These are phyloP conservation scores for Stenopsyche tienmushanensis DNA, from an alignment of 1,140 invertebrate species.

Conservation along the genomic window DNA sequence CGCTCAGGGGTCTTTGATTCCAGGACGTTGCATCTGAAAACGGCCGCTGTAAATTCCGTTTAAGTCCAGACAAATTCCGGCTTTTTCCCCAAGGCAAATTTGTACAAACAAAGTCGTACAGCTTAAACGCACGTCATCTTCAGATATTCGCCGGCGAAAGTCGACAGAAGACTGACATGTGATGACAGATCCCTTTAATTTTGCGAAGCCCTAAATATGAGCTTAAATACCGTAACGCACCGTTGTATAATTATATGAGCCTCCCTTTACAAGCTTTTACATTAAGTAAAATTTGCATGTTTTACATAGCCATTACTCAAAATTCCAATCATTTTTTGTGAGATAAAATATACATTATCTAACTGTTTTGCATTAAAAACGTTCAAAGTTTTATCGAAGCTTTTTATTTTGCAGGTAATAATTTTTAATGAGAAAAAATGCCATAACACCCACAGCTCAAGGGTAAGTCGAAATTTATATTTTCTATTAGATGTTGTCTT, in stretches of 20 bases:
- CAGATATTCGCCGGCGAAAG: conserved; percentile 13
- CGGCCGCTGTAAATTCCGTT: too few relatives aligned
- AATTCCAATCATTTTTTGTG: neutral
- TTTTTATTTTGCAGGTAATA: too few relatives aligned
- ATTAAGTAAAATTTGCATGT: neutral
- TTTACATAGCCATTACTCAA: neutral
- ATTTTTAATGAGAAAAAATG: too few relatives aligned
- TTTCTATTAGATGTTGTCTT: too few relatives aligned
- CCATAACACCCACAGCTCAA: too few relatives aligned
- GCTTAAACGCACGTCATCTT: conserved; percentile 12
- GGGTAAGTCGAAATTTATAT: too few relatives aligned
- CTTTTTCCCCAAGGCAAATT: too few relatives aligned
- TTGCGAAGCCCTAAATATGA: neutral
- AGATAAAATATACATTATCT: neutral
- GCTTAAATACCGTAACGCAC: neutral
- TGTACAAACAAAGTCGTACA: neutral
- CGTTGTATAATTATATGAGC: too few relatives aligned
- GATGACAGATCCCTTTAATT: conserved; percentile 10
- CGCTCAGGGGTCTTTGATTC: neutral
- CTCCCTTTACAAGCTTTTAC: neutral
- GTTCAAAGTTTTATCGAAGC: too few relatives aligned
- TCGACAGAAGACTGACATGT: conserved; percentile 13
- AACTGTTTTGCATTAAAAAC: too few relatives aligned
- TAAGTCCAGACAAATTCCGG: too few relatives aligned
- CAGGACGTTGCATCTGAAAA: neutral